Evolutionary conservation across 2,113 vertebrate genomes (phyloP).

Genomic region (Tylochromis polylepis): DNA sequence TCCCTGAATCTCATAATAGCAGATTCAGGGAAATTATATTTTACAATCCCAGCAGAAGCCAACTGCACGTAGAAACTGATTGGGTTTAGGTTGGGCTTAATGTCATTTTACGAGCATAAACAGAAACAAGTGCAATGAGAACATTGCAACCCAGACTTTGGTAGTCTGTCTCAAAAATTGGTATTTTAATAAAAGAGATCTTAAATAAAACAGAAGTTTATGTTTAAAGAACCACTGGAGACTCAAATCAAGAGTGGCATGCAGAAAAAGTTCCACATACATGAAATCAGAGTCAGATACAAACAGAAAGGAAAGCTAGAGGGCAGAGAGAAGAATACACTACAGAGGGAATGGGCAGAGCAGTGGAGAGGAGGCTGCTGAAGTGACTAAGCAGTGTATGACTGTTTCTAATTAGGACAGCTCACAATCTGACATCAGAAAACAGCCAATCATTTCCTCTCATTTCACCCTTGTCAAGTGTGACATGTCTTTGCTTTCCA

Average conservation of each 20-base stretch:
- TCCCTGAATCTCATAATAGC: not conserved
- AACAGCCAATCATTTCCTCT: slow-evolving; percentile 53
- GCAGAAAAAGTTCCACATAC: not conserved
- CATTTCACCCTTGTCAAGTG: slow-evolving; percentile 57
- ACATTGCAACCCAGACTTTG: not conserved
- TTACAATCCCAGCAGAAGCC: not conserved
- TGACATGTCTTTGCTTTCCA: slow-evolving; percentile 48
- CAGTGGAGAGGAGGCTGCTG: not conserved
- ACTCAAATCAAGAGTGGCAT: not conserved
- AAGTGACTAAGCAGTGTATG: slow-evolving; percentile 34
- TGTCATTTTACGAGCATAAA: not conserved
- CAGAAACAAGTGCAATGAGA: not conserved
- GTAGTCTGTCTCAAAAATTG: not conserved
- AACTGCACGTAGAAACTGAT: not conserved
- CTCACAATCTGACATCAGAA: slow-evolving; percentile 46
- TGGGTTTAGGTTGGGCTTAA: not conserved
- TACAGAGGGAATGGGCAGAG: not conserved
- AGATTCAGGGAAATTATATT: not conserved
- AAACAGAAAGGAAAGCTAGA: not conserved
- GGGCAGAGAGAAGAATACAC: not conserved
- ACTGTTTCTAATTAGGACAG: slow-evolving; percentile 55
- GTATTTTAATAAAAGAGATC: not conserved
- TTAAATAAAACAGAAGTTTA: not conserved
- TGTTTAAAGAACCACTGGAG: not conserved
- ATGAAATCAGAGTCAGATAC: not conserved